phyloP scores from a whole-genome alignment of 2,888 invertebrate genomes.

The Drosophila siamana region DNA sequence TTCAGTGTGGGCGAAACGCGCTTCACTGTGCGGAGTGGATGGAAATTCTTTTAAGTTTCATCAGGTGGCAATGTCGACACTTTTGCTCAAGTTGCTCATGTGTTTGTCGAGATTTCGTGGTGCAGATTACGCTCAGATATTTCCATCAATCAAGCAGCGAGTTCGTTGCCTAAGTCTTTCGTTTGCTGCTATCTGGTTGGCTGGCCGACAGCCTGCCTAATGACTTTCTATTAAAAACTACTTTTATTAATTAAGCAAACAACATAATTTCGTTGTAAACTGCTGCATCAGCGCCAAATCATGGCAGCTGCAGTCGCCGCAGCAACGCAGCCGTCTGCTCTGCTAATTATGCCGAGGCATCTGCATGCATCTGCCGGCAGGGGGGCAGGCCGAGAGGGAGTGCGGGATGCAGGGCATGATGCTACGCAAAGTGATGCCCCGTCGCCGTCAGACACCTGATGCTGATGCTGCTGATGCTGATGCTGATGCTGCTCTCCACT shows the following conservation, averaged over 20 bases:
- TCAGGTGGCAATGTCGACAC: slow-evolving; percentile 21
- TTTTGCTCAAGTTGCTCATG: slow-evolving; percentile 30
- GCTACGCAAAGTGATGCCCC: slow-evolving; percentile 50
- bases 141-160: slow-evolving; percentile 49
- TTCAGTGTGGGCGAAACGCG: neutral
- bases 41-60: slow-evolving; percentile 4
- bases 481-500: slow-evolving; percentile 13
- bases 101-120: slow-evolving; percentile 36
- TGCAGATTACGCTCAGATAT: slow-evolving; percentile 26
- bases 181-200: slow-evolving; percentile 30
- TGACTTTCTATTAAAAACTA: slow-evolving; percentile 77
- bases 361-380: slow-evolving; percentile 33
- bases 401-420: slow-evolving; percentile 17
- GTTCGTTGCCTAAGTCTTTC: slow-evolving; percentile 63
- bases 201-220: slow-evolving; percentile 41
- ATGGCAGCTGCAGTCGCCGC: slow-evolving; percentile 70
- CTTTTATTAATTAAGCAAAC: slow-evolving; percentile 81
- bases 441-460: slow-evolving; percentile 50
- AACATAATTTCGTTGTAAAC: slow-evolving; percentile 79
- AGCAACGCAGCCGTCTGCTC: slow-evolving; percentile 47
- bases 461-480: slow-evolving; percentile 33
- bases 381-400: neutral
- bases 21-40: neutral
- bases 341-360: slow-evolving; percentile 69
- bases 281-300: slow-evolving; percentile 77